Base-by-base conservation (phyloP, 23 tunicate species). In the Ciona savignyi region DNA sequence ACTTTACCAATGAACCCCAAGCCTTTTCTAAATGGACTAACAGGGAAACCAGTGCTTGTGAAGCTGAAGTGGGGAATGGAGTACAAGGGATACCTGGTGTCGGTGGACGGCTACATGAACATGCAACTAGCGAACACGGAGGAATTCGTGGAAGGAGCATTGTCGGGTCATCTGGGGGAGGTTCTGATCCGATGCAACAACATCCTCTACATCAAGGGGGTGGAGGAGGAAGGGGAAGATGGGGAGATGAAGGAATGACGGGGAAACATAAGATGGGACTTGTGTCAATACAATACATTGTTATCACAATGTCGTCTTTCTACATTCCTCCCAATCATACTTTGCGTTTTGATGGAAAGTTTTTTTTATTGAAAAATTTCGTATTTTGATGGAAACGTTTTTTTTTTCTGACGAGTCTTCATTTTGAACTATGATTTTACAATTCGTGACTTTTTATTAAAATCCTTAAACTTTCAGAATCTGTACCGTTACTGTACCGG, bases 51-150 rank as follows among this genome's bases (percentile, higher is more conserved):
- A 32, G 95, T 87, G 3, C 35, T 74, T 32, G 87, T 87, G 21
- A 87, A 87, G 33, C 65, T 87, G 33, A 87, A 87, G 63, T 87
- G 95, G 95, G 95, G 95, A 35, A 87, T 87, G 95, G 95, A 87
- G 76, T 87, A 87, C 56, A 87, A 87, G 64, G 95, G 95, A 25
- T 87, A 87, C 56, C 78, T 87, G 23, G 86, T 87, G 34, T 81
- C 95, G 20, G 86, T 87, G 29, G 95, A 87, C 70, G 95, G 95
- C 25, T 87, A 87, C 73, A 87, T 87, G 95, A 87, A 87, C 77
- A 75, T 81, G 87, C 95, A 81, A 42, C 48, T 87, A n/a, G 95
- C 86, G n/a, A 87, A 87, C 73, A 80, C 95, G 0, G 95, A 87
- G 63, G 95, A 87, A 70, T 87, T 81, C 64, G 75, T 87, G n/a